These are phyloP conservation scores for Hyles lineata DNA, from an alignment of 2,888 invertebrate genomes.

Conservation along the genomic window DNA sequence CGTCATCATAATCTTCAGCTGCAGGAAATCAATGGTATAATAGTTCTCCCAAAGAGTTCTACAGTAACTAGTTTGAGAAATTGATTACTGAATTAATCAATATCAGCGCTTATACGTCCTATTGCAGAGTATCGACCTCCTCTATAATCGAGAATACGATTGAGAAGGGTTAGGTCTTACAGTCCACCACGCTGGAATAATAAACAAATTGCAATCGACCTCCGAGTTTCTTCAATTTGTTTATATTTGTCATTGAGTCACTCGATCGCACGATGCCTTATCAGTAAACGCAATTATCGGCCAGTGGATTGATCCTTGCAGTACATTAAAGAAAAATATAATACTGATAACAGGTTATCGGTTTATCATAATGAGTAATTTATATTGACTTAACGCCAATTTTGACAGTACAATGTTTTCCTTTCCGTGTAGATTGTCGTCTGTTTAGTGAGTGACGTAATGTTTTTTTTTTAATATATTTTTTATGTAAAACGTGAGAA, in stretches of 20 bases:
- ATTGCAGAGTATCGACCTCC: too few relatives aligned
- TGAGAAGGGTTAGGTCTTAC: too few relatives aligned
- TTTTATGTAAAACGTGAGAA: background rate
- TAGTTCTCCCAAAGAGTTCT: too few relatives aligned
- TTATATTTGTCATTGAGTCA: background rate
- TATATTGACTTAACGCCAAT: constrained; percentile 29
- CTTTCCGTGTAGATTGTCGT: background rate
- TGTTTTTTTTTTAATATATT: background rate
- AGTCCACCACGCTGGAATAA: too few relatives aligned
- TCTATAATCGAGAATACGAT: too few relatives aligned
- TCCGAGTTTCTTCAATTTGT: background rate
- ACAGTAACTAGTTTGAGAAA: too few relatives aligned
- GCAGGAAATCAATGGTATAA: too few relatives aligned
- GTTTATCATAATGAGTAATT: constrained; percentile 27
- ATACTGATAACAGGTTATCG: background rate
- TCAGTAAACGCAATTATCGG: background rate
- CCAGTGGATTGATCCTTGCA: background rate
- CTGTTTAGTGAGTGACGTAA: constrained; percentile 2
- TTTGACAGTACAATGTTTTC: constrained; percentile 33
- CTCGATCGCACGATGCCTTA: constrained; percentile 3
- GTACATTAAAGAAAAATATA: constrained; percentile 17
- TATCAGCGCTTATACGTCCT: too few relatives aligned
- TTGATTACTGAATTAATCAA: too few relatives aligned
- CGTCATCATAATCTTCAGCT: too few relatives aligned
- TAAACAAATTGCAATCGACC: too few relatives aligned